Evolutionary conservation across 2,797 vertebrate species (phyloP).

Genomic region (Coreius guichenoti): DNA sequence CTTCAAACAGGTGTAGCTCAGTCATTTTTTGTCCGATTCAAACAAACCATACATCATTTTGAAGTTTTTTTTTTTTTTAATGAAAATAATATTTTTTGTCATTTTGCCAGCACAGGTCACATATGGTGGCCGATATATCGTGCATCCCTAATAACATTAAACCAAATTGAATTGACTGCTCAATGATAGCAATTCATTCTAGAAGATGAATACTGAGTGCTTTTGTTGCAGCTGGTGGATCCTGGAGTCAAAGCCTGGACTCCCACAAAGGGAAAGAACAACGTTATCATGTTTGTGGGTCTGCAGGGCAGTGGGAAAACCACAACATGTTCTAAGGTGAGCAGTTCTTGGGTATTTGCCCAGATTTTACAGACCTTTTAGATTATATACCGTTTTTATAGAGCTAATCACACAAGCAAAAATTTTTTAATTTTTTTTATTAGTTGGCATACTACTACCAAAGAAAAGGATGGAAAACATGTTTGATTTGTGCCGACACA

Average conservation of each 20-base stretch:
- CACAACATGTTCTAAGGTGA: slow-evolving; percentile 97
- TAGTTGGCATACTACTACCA: slow-evolving; percentile 98
- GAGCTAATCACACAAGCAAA: background rate
- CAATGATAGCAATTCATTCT: background rate
- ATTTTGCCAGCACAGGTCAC: too few relatives aligned
- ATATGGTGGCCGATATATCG: too few relatives aligned
- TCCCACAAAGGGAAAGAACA: slow-evolving; percentile 97
- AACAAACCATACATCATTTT: too few relatives aligned
- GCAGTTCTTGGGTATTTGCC: background rate
- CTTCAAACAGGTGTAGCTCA: too few relatives aligned
- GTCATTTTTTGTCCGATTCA: too few relatives aligned
- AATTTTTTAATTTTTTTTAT: slow-evolving; percentile 51
- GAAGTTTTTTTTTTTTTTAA: too few relatives aligned
- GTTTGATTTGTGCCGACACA: slow-evolving; percentile 98
- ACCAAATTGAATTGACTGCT: background rate
- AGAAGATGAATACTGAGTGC: background rate
- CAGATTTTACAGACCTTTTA: background rate
- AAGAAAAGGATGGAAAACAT: slow-evolving; percentile 99
- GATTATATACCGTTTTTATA: background rate
- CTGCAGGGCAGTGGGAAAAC: slow-evolving; percentile 98
- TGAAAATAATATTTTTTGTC: too few relatives aligned
- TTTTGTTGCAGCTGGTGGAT: slow-evolving; percentile 87
- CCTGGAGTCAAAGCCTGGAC: slow-evolving; percentile 99
- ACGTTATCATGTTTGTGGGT: slow-evolving; percentile 99
- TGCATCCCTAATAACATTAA: too few relatives aligned